A percentile compares a stretch with the other conserved stretches of the same genome.
Conservation (phyloP, 2,113 vertebrate species). For the Cisticola juncidis region DNA sequence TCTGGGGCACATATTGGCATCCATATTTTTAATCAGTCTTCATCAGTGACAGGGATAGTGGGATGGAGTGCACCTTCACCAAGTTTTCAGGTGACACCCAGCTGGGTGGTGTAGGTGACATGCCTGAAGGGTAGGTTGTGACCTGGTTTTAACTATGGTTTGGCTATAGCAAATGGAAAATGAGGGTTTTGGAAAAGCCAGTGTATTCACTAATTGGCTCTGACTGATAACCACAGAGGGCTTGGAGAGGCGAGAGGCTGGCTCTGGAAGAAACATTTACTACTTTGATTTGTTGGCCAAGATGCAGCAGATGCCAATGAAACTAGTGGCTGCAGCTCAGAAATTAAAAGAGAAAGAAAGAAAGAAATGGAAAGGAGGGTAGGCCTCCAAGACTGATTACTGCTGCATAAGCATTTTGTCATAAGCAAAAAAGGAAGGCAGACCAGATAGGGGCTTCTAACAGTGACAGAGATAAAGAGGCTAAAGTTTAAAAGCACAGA, state of each 20-base stretch:
- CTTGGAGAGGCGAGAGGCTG: not conserved
- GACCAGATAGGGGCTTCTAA: conserved; percentile 45
- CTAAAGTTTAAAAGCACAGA: conserved; percentile 68
- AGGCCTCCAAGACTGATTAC: conserved; percentile 43
- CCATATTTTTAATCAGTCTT: not conserved
- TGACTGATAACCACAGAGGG: not conserved
- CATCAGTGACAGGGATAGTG: not conserved
- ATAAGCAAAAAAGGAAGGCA: conserved; percentile 48
- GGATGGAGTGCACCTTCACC: not conserved
- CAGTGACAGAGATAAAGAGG: conserved; percentile 68
- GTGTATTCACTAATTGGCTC: not conserved
- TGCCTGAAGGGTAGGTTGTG: fast-evolving
- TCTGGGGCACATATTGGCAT: fast-evolving
- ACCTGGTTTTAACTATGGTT: not conserved
- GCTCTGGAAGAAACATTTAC: not conserved
- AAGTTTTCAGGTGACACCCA: not conserved
- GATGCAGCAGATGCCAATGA: not conserved
- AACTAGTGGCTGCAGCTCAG: not conserved
- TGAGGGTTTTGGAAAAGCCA: not conserved
- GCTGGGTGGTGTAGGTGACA: not conserved
- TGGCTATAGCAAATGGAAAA: not conserved
- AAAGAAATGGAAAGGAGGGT: not conserved
- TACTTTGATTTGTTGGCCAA: not conserved
- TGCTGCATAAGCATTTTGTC: conserved; percentile 64
- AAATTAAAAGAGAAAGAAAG: conserved; percentile 59